Base-by-base conservation (phyloP, 2,113 vertebrate species). In the Irena cyanogastra region DNA sequence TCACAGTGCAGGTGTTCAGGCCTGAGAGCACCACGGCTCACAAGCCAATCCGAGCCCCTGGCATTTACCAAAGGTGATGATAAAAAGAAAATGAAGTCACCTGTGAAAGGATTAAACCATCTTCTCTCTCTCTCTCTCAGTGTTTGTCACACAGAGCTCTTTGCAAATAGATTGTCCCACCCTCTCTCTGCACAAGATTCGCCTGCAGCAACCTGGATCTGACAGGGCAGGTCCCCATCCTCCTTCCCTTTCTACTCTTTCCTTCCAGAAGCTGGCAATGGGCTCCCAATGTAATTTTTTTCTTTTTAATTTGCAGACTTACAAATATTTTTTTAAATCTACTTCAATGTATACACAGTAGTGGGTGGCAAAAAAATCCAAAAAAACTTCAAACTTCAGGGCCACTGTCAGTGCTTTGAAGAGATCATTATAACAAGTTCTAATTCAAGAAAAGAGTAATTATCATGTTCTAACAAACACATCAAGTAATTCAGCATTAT, bases 121-220 rank as follows among this genome's bases (percentile, higher is more conserved):
- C 16, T 35, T 31, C 13, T 81, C 64, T 49, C 37, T 81, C 64
- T 49, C 37, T 44, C 53, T 41, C 26, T 5, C 3, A 7, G 0
- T 6, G 23, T 12, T 4, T 47, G 30, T 24, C 37, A 31, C 4
- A 21, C 44, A 57, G 37, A 74, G 35, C 4, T 45, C 41, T 9
- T 0, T 61, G 59, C 31, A 49, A 22, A 39, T 2, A 3, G 5
- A 14, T 11, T 44, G 12, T 20, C 35, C n/a, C 31, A 39, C 9
- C 6, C 7, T 11, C 54, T 28, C 0, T 1, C n/a, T 16, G 22
- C 17, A 50, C 1, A 0, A 39, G 56, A 39, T 44, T 24, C 35
- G 81, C 52, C 81, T 86, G 80, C 68, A 74, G 53, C 71, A 18
- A 12, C 42, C 16, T 8, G 10, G 22, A 72, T 31, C 54, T 24